phyloP scores from a whole-genome alignment of 2,113 vertebrate species.

The Glaucidium brasilianum region DNA sequence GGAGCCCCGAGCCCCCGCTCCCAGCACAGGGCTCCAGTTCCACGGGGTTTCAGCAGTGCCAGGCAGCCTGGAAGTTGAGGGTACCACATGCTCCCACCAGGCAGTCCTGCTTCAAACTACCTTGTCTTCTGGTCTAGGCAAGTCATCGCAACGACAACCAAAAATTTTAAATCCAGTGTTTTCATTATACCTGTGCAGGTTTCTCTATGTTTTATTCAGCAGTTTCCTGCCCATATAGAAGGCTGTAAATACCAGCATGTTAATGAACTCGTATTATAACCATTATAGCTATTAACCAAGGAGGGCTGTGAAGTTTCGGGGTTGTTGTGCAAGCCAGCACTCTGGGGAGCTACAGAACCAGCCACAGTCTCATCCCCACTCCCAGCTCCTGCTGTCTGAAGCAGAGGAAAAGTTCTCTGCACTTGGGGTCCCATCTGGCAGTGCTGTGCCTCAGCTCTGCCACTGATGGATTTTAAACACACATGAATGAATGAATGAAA shows the following conservation, averaged over 20 bases:
- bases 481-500: background rate
- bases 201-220: background rate
- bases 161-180: background rate
- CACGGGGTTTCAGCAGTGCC: accelerated
- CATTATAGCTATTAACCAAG: background rate
- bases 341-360: background rate
- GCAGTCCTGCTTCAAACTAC: background rate
- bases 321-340: background rate
- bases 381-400: background rate
- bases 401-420: background rate
- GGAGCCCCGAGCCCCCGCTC: background rate
- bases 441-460: background rate
- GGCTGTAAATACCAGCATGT: background rate
- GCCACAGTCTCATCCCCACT: background rate
- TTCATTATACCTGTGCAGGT: background rate
- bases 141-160: background rate
- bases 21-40: background rate
- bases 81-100: background rate
- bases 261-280: background rate
- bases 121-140: background rate
- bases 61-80: accelerated
- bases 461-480: background rate
- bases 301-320: background rate
- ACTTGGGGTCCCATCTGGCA: background rate
- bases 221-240: background rate